phyloP scores from a whole-genome alignment of 2,888 invertebrate genomes.

The Beris morrisii region DNA sequence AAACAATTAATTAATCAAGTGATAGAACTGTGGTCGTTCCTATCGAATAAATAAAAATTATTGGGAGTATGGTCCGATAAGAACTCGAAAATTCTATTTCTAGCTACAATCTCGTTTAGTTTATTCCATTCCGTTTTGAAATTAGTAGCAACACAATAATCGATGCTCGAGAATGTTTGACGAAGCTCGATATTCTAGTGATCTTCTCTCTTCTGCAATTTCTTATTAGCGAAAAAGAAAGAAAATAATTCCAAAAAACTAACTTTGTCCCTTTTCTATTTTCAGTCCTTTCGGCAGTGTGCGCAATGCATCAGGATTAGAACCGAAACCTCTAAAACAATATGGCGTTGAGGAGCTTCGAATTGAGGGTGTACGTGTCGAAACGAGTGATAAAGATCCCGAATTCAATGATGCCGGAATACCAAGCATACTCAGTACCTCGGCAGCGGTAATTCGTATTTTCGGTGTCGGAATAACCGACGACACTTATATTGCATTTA shows the following conservation, averaged over 20 bases:
- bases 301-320: not conserved
- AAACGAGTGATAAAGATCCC: slow-evolving; percentile 43
- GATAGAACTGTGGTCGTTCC: too few species aligned
- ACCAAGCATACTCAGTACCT: slow-evolving; percentile 67
- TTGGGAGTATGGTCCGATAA: too few species aligned
- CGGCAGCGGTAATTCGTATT: slow-evolving; percentile 65
- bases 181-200: too few species aligned
- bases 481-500: slow-evolving; percentile 71
- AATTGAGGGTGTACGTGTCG: slow-evolving; percentile 48
- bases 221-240: too few species aligned
- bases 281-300: slow-evolving; percentile 3
- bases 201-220: too few species aligned
- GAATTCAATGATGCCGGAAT: slow-evolving; percentile 58
- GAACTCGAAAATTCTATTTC: too few species aligned
- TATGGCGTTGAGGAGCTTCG: slow-evolving; percentile 1
- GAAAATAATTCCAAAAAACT: not conserved
- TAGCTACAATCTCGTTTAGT: too few species aligned
- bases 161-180: too few species aligned
- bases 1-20: too few species aligned
- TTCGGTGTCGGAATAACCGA: slow-evolving; percentile 73
- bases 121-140: too few species aligned
- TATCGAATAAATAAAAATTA: too few species aligned
- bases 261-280: not conserved
- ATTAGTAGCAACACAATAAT: too few species aligned
- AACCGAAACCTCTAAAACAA: not conserved